These are phyloP conservation scores for Drosophila dunni DNA, from an alignment of 1,140 invertebrate species.

Conservation along the genomic window DNA sequence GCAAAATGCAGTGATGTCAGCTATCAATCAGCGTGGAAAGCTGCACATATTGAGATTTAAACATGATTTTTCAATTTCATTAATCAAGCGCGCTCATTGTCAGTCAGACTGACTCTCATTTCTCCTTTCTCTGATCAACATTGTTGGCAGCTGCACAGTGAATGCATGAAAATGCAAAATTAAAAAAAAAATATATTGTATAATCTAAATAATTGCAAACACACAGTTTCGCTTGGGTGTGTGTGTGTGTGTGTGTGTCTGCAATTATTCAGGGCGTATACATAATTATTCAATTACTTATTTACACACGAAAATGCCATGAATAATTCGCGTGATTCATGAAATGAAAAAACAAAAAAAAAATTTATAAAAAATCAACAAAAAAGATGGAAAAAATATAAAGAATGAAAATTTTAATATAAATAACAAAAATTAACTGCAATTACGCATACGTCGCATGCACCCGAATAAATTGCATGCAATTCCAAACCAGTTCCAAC, in stretches of 20 bases:
- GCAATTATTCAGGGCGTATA: slow-evolving; percentile 9
- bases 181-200: not conserved
- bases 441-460: slow-evolving; percentile 36
- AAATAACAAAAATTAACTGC: slow-evolving; percentile 23
- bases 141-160: slow-evolving; percentile 36
- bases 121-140: not conserved
- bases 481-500: not conserved
- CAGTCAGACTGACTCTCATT: not conserved
- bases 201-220: slow-evolving; percentile 36
- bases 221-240: not conserved
- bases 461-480: slow-evolving; percentile 1
- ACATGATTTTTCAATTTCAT: slow-evolving; percentile 2
- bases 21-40: slow-evolving; percentile 4
- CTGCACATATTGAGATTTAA: not conserved
- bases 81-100: slow-evolving; percentile 3
- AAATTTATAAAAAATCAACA: too few relatives aligned
- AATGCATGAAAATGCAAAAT: slow-evolving; percentile 9
- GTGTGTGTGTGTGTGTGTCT: slow-evolving; percentile 4
- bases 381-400: too few relatives aligned
- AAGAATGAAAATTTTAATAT: too few relatives aligned
- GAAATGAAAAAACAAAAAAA: not conserved
- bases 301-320: slow-evolving; percentile 37
- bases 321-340: slow-evolving; percentile 30
- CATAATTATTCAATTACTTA: slow-evolving; percentile 49
- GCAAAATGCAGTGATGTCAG: not conserved